Percentiles rank a stretch among this genome's conserved stretches.
Evolutionary conservation across 1,140 invertebrate species (phyloP).

Genomic region (Centruroides sculpturatus): DNA sequence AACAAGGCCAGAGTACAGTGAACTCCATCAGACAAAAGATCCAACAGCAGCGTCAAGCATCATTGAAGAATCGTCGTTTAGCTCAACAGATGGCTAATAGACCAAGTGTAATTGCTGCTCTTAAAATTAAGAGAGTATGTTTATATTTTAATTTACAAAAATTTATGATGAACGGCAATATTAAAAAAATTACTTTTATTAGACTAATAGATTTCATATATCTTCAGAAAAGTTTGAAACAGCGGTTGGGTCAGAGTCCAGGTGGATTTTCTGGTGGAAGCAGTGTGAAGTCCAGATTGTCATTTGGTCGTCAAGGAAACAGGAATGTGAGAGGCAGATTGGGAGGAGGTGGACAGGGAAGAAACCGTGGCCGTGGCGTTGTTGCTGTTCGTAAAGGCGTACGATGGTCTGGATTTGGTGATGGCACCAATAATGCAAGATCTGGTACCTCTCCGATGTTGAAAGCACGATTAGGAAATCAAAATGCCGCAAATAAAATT

Average conservation of each 20-base stretch:
- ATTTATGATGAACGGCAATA: too few species aligned
- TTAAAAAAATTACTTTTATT: too few species aligned
- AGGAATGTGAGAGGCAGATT: conserved; percentile 6
- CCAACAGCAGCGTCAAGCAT: conserved; percentile 27
- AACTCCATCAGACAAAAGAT: conserved; percentile 19
- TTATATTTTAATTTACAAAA: background rate
- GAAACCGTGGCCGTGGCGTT: conserved; percentile 2
- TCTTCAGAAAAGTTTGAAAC: conserved; percentile 22
- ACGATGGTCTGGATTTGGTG: background rate
- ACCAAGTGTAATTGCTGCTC: conserved; percentile 32
- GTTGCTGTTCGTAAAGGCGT: conserved; percentile 2
- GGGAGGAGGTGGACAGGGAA: conserved; percentile 19
- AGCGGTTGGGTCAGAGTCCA: conserved; percentile 26
- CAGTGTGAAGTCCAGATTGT: conserved; percentile 25
- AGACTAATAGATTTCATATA: too few species aligned
- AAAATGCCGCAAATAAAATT: background rate
- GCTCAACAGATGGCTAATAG: conserved; percentile 38
- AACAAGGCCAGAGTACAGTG: conserved; percentile 1
- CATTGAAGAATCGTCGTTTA: conserved; percentile 31
- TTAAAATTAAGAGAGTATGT: conserved; percentile 29
- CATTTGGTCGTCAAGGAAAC: conserved; percentile 14
- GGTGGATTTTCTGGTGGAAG: conserved; percentile 4
- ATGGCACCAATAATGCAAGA: conserved; percentile 13
- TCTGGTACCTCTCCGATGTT: conserved; percentile 12
- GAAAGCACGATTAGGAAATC: conserved; percentile 8